Conservation (phyloP, 2,113 vertebrate genomes). For the Lasiurus borealis region DNA sequence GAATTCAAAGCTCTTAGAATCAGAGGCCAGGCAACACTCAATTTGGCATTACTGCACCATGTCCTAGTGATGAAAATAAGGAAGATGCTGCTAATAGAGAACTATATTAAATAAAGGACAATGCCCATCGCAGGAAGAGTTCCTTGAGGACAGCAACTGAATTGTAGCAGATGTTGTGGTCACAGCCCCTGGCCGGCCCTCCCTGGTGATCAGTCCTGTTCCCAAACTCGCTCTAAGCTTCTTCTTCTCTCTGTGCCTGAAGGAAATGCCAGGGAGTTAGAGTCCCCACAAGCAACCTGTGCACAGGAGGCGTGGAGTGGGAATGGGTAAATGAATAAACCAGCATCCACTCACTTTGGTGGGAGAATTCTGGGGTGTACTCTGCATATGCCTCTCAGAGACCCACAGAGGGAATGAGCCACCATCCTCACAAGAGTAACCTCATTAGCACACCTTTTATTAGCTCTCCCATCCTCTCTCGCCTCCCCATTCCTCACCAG, state of each 20-base stretch:
- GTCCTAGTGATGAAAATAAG: neutral
- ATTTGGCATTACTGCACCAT: fast-evolving
- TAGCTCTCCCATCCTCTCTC: neutral
- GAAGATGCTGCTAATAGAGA: neutral
- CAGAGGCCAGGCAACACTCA: neutral
- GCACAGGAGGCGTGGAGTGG: neutral
- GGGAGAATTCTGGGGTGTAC: neutral
- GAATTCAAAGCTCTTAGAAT: neutral
- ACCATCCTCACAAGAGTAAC: fast-evolving
- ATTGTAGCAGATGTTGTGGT: neutral
- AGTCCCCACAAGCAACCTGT: neutral
- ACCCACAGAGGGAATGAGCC: neutral
- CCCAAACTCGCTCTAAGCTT: neutral
- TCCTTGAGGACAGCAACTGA: neutral
- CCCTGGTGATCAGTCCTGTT: neutral
- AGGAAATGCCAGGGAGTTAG: neutral
- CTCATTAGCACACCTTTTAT: neutral
- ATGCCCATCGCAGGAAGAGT: neutral
- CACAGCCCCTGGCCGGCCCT: neutral
- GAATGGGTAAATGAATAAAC: too few relatives aligned
- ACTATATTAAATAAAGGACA: neutral
- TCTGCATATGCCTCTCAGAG: neutral
- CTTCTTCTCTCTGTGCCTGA: neutral
- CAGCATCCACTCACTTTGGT: fast-evolving
- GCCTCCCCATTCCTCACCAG: neutral